phyloP scores from a whole-genome alignment of 92 coral and sea anemone genomes.

The Actinostola sp. region DNA sequence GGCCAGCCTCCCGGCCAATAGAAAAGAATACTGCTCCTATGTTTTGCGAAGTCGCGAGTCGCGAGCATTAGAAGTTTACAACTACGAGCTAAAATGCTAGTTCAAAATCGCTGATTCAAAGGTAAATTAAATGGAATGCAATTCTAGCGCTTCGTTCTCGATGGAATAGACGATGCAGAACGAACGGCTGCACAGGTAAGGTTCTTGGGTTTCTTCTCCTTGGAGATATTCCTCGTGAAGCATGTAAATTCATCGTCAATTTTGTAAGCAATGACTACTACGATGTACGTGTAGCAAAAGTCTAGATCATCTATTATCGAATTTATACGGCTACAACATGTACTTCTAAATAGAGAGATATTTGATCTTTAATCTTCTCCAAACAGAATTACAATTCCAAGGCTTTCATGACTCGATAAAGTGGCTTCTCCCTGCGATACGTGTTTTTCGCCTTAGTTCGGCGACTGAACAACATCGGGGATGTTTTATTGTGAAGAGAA shows the following conservation, averaged over 20 bases:
- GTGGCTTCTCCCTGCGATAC: not conserved
- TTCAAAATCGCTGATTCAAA: constrained; percentile 23
- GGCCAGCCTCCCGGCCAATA: constrained; percentile 41
- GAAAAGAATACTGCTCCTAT: constrained; percentile 48
- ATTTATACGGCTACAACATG: not conserved
- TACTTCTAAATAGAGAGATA: not conserved
- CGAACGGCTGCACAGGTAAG: constrained; percentile 67
- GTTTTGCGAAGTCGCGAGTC: constrained; percentile 30
- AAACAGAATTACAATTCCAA: not conserved
- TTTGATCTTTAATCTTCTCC: constrained; percentile 9
- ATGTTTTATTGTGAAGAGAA: constrained; percentile 9
- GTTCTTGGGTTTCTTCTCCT: too few species aligned
- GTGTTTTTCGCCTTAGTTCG: not conserved
- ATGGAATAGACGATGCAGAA: constrained; percentile 56
- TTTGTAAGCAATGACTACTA: constrained; percentile 1
- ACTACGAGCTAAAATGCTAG: constrained; percentile 27
- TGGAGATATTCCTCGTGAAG: constrained; percentile 13
- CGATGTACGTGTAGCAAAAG: constrained; percentile 2
- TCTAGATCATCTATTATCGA: constrained; percentile 4
- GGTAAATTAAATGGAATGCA: constrained; percentile 6
- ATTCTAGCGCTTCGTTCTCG: constrained; percentile 14
- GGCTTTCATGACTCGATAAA: not conserved
- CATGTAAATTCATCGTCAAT: constrained; percentile 9
- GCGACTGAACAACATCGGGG: not conserved
- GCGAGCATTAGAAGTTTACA: constrained; percentile 27